Percentiles rank a stretch among this genome's conserved stretches.
These are phyloP conservation scores for Myotis brandtii DNA, from an alignment of 2,113 vertebrate genomes.

Conservation along the genomic window DNA sequence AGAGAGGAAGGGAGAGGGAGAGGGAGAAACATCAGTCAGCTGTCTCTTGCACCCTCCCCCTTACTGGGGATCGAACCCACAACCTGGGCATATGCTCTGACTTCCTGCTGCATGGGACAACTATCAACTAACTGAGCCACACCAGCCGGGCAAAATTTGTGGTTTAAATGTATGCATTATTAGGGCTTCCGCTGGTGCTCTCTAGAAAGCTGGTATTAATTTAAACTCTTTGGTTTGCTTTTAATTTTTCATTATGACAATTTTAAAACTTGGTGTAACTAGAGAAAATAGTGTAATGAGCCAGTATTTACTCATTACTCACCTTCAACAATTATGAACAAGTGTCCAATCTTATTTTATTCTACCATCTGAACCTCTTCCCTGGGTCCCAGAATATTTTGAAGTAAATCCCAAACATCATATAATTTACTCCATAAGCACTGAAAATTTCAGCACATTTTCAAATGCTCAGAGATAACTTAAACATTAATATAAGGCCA, in stretches of 20 bases:
- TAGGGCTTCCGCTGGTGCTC: neutral
- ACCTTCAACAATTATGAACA: neutral
- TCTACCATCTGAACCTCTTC: neutral
- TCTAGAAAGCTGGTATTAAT: neutral
- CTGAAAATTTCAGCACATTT: neutral
- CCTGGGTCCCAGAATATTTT: neutral
- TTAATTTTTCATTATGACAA: neutral
- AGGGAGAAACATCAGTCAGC: too few species aligned
- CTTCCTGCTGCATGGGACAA: too few species aligned
- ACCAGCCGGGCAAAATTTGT: neutral
- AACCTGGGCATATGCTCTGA: too few species aligned
- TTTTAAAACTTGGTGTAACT: neutral
- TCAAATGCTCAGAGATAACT: constrained; percentile 19
- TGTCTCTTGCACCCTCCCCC: too few species aligned
- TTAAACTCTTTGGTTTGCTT: neutral
- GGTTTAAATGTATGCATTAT: neutral
- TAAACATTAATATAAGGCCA: neutral
- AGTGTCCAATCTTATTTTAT: neutral
- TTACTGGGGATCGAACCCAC: too few species aligned
- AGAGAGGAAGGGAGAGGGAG: too few species aligned
- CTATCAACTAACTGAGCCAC: too few species aligned
- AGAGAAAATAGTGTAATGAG: neutral
- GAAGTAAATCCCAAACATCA: neutral
- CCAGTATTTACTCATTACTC: neutral
- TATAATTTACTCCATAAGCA: neutral